Percentiles rank a stretch among this genome's conserved stretches.
phyloP scores from a whole-genome alignment of 2,888 invertebrate genomes.

The Graphium colonna region DNA sequence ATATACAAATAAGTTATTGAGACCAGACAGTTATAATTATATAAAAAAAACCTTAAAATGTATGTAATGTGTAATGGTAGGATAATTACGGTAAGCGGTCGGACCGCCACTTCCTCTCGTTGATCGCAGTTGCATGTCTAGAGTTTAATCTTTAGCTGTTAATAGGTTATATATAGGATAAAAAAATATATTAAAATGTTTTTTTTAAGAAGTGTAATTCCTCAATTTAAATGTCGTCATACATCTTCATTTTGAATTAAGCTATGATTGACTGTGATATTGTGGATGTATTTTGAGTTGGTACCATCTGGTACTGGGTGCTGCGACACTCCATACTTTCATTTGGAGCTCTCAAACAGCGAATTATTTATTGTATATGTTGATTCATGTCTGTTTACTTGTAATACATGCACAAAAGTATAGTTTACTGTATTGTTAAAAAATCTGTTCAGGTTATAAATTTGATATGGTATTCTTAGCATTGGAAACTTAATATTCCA shows the following conservation, averaged over 20 bases:
- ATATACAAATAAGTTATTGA: too few species aligned
- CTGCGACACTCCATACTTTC: slow-evolving; percentile 3
- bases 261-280: slow-evolving; percentile 25
- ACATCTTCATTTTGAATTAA: slow-evolving; percentile 3
- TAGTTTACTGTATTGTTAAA: slow-evolving; percentile 7
- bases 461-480: background rate
- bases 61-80: background rate
- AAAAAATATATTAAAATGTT: background rate
- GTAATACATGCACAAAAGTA: background rate
- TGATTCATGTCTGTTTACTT: slow-evolving; percentile 29
- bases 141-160: background rate
- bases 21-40: too few species aligned
- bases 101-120: slow-evolving; percentile 1
- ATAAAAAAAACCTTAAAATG: background rate
- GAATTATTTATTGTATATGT: slow-evolving; percentile 29
- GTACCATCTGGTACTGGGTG: background rate
- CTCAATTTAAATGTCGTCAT: background rate
- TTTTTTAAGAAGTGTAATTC: background rate
- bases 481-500: background rate
- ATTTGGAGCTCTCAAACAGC: background rate
- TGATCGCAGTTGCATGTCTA: background rate
- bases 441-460: background rate
- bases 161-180: background rate
- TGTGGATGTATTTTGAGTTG: slow-evolving; percentile 16
- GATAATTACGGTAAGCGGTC: background rate